Percentiles rank a stretch among this genome's conserved stretches.
These are phyloP conservation scores for Lytechinus variegatus DNA, from an alignment of 35 echinoderm and acorn worm genomes.

Conservation along the genomic window DNA sequence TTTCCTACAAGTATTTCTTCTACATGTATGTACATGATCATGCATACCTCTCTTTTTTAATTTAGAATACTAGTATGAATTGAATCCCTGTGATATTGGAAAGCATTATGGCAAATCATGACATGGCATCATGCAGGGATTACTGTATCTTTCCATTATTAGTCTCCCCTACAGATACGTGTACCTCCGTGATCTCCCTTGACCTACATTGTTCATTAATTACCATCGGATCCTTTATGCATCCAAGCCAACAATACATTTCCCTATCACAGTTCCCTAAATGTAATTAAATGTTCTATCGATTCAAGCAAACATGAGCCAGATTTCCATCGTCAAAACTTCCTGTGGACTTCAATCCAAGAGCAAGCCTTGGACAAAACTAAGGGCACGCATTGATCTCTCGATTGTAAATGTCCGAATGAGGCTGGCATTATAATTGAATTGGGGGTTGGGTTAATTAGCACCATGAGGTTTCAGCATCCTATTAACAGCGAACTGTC, in stretches of 20 bases:
- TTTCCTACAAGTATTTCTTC: too few relatives aligned
- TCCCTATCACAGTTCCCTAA: background rate
- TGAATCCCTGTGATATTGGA: background rate
- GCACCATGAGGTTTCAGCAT: background rate
- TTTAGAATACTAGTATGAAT: too few relatives aligned
- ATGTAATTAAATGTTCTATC: background rate
- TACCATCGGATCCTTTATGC: background rate
- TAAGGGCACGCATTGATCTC: background rate
- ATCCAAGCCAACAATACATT: background rate
- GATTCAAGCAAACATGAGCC: background rate
- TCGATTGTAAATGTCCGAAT: background rate
- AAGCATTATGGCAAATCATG: background rate
- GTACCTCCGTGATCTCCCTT: background rate
- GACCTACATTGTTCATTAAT: conserved; percentile 2
- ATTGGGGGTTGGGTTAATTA: background rate
- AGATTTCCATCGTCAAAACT: background rate
- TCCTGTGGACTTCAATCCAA: background rate
- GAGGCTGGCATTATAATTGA: background rate
- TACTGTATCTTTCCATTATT: background rate
- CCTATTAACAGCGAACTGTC: background rate
- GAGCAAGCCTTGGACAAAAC: background rate
- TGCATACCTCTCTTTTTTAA: too few relatives aligned
- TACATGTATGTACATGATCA: too few relatives aligned
- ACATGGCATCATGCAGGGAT: background rate
- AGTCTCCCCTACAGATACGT: too few relatives aligned